Evolutionary conservation across 1,140 invertebrate species (phyloP).

Genomic region (Drosophila bocqueti): DNA sequence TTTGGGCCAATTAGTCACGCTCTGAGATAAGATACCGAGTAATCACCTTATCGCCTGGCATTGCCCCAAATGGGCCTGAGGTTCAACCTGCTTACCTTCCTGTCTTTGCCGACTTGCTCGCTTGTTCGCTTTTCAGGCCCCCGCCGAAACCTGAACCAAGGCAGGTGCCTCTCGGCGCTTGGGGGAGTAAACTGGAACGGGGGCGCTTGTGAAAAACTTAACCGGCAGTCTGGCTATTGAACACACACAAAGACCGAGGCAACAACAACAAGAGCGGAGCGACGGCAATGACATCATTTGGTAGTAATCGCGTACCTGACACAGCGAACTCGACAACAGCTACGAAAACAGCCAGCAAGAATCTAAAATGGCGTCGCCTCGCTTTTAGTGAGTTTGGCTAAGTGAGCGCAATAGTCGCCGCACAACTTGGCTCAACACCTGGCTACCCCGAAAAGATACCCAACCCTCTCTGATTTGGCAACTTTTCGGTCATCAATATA

Average conservation of each 20-base stretch:
- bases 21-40: constrained; percentile 71
- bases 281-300: constrained; percentile 77
- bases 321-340: constrained; percentile 50
- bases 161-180: constrained; percentile 60
- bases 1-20: constrained; percentile 77
- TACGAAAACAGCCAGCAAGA: constrained; percentile 57
- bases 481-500: constrained; percentile 20
- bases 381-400: constrained; percentile 47
- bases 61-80: constrained; percentile 54
- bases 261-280: constrained; percentile 29
- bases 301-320: constrained; percentile 51
- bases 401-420: constrained; percentile 41
- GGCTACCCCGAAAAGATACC: constrained; percentile 13
- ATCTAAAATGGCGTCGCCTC: constrained; percentile 66
- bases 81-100: constrained; percentile 39
- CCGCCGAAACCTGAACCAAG: constrained; percentile 32
- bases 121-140: constrained; percentile 48
- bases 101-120: constrained; percentile 15
- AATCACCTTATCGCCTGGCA: constrained; percentile 75
- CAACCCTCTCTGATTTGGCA: constrained; percentile 30
- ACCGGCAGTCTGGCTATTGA: constrained; percentile 59
- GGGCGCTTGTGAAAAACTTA: constrained; percentile 48
- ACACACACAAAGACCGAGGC: constrained; percentile 47
- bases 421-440: constrained; percentile 25
- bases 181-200: constrained; percentile 6